Evolutionary conservation across 2,797 vertebrate genomes (phyloP), one percentile per base, ranked within the genome.

Genomic region (Phrynocephalus guinanensis): DNA sequence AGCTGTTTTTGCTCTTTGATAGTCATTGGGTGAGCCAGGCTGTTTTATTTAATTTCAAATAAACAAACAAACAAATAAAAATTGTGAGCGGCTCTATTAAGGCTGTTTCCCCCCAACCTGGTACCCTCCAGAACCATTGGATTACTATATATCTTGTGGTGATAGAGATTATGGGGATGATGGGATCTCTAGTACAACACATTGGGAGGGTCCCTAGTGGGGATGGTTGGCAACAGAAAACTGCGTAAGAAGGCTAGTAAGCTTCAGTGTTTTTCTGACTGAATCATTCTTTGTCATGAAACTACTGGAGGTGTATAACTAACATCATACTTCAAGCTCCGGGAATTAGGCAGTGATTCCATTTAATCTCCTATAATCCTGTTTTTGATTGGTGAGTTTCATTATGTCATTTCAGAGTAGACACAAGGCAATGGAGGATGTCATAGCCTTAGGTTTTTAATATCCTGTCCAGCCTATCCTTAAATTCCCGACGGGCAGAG

Each of bases 371-470:
- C 28, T 48, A 18, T 84, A 82, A 81, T 50, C 28, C 48, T 84
- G 71, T 82, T 86, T 68, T 84, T 82, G 7, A 70, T 26, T 44
- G 70, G 2, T n/a, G 48, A 79, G 38, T 87, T 86, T 81, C 73
- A 88, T 78, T 71, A 79, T 77, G 71, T 78, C 33, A 75, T 71
- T 60, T 84, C 52, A 22, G 66, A 82, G 76, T 48, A 60, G 11
- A 67, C 84, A 77, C 11, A 87, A 86, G 38, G 30, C 52, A 67
- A 16, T 38, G 8, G 50, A 80, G 56, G 82, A 80, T 68, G 63
- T 38, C 48, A 67, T 88, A 77, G 18, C 63, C 63, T 84, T 63
- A 72, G 26, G 38, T 80, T 81, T 81, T 89, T 86, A 81, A 84
- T 86, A 81, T 77, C 63, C 70, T 87, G 73, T 68, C 79, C 77